These are phyloP conservation scores for Tethea ocularis DNA, from an alignment of 2,888 invertebrate genomes.

Conservation along the genomic window DNA sequence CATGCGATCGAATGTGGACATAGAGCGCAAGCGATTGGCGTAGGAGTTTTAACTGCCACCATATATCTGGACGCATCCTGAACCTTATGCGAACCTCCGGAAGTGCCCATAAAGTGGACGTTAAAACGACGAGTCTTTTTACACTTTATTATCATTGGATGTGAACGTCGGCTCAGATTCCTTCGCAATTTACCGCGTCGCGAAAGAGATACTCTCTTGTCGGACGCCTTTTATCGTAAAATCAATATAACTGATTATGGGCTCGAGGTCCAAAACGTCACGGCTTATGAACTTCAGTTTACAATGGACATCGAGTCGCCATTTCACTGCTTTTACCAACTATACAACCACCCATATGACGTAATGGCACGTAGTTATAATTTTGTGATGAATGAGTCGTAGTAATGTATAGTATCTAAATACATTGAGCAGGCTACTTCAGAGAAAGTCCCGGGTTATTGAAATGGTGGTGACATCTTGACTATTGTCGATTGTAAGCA, in stretches of 20 bases:
- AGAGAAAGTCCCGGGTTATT: not conserved
- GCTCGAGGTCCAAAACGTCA: conserved; percentile 61
- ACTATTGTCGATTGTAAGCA: conserved; percentile 28
- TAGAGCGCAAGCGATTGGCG: conserved; percentile 58
- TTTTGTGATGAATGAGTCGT: not conserved
- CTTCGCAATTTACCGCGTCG: conserved; percentile 71
- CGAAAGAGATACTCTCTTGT: conserved; percentile 66
- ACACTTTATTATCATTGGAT: conserved; percentile 84
- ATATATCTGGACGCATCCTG: conserved; percentile 71
- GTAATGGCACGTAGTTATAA: conserved; percentile 19
- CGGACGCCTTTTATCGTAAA: conserved; percentile 72
- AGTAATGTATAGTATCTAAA: not conserved
- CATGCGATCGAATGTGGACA: conserved; percentile 45
- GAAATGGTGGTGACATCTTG: conserved; percentile 11
- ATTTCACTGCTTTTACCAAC: conserved; percentile 46
- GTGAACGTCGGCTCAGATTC: conserved; percentile 81
- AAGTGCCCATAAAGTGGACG: conserved; percentile 81
- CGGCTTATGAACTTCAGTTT: conserved; percentile 73
- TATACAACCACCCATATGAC: conserved; percentile 19
- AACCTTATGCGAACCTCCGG: conserved; percentile 70
- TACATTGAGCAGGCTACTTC: not conserved
- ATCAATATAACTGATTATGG: conserved; percentile 77
- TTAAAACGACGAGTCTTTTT: conserved; percentile 83
- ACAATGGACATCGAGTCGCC: conserved; percentile 55
- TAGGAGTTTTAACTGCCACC: conserved; percentile 65